phyloP scores from a whole-genome alignment of 2,797 vertebrate genomes.

The Periparus ater region DNA sequence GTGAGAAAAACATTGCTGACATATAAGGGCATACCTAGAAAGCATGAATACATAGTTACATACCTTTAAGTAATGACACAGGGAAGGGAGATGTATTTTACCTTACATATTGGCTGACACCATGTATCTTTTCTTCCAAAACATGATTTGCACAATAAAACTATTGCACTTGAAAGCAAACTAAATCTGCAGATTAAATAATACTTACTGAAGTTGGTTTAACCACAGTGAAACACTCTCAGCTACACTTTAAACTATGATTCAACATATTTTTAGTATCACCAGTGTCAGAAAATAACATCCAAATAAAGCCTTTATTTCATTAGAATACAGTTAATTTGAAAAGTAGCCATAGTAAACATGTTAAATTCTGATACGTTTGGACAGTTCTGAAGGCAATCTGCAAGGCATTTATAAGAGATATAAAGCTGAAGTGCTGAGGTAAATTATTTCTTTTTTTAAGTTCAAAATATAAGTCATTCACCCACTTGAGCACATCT shows the following conservation, averaged over 20 bases:
- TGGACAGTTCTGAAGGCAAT: not conserved
- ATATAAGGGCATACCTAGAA: constrained; percentile 94
- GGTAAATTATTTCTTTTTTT: not conserved
- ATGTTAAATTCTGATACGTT: not conserved
- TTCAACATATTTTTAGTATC: not conserved
- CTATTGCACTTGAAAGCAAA: not conserved
- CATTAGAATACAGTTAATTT: not conserved
- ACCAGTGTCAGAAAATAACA: not conserved
- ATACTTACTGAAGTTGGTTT: not conserved
- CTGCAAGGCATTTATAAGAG: not conserved
- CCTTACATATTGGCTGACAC: not conserved
- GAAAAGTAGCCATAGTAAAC: not conserved
- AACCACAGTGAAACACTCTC: not conserved
- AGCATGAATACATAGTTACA: not conserved
- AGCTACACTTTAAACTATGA: not conserved
- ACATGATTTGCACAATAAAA: not conserved
- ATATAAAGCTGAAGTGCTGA: not conserved
- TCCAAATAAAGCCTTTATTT: not conserved
- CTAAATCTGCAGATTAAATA: not conserved
- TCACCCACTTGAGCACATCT: not conserved
- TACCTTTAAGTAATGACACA: not conserved
- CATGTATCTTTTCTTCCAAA: not conserved
- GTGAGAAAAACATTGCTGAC: constrained; percentile 98
- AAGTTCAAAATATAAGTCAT: not conserved
- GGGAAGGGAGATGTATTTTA: not conserved